Percentiles rank a stretch among this genome's conserved stretches.
Conservation (phyloP, 1,140 invertebrate species). For the Leptinotarsa undecemlineata region DNA sequence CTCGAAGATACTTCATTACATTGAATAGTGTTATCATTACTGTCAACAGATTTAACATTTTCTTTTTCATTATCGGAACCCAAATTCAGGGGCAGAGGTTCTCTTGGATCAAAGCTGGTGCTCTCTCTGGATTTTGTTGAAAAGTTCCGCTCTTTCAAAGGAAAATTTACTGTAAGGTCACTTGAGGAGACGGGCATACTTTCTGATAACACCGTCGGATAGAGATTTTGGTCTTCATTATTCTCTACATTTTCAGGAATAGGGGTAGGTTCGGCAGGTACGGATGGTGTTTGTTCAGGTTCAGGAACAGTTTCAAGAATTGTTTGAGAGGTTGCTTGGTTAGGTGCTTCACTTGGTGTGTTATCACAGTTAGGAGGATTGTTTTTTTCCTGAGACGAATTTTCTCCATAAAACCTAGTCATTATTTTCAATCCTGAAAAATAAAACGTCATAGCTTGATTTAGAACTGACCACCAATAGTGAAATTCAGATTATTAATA, state of each 20-base stretch:
- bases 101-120: constrained; percentile 46
- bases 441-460: neutral
- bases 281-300: neutral
- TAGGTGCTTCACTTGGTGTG: neutral
- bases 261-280: neutral
- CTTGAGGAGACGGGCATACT: constrained; percentile 37
- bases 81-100: constrained; percentile 23
- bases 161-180: constrained; percentile 37
- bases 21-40: constrained; percentile 58
- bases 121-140: constrained; percentile 45
- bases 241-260: neutral
- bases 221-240: constrained; percentile 22
- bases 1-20: constrained; percentile 66
- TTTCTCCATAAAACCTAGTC: constrained; percentile 40
- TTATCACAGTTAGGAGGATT: constrained; percentile 18
- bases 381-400: constrained; percentile 17
- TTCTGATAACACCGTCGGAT: constrained; percentile 11
- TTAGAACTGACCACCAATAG: too few species aligned
- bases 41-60: constrained; percentile 25
- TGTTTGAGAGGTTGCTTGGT: constrained; percentile 1
- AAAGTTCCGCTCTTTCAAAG: constrained; percentile 45
- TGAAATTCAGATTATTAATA: too few species aligned
- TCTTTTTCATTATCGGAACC: constrained; percentile 36
- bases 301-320: constrained; percentile 21
- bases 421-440: constrained; percentile 45